Percentiles rank a stretch among this genome's conserved stretches.
phyloP scores from a whole-genome alignment of 2,888 invertebrate species.

The Drosophila infuscata region DNA sequence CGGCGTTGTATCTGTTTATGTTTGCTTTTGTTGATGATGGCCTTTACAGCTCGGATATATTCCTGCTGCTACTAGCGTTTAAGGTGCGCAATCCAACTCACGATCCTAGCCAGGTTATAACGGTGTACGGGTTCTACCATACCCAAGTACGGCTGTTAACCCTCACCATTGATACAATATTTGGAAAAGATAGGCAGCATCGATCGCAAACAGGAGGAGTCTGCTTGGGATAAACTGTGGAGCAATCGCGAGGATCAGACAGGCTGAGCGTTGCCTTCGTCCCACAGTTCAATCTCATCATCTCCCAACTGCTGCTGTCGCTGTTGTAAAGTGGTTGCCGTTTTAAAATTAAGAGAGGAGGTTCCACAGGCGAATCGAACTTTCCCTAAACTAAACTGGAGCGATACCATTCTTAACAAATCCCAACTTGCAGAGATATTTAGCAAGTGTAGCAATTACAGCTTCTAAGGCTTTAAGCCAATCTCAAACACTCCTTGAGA shows the following conservation, averaged over 20 bases:
- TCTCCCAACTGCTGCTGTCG: not conserved
- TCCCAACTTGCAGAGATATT: not conserved
- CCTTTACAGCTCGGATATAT: too few species aligned
- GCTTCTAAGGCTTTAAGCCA: not conserved
- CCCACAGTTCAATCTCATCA: not conserved
- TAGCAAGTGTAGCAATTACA: not conserved
- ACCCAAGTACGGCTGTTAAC: too few species aligned
- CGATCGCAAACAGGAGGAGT: not conserved
- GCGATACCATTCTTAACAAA: not conserved
- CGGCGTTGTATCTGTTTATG: not conserved
- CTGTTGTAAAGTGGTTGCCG: not conserved
- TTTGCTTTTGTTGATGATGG: not conserved
- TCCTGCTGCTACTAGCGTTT: too few species aligned
- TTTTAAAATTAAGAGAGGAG: not conserved
- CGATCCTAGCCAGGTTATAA: not conserved
- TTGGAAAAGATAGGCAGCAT: not conserved
- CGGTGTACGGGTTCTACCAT: not conserved
- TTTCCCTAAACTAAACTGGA: not conserved
- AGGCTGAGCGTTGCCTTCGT: not conserved
- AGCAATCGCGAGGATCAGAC: not conserved
- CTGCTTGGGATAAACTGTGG: not conserved
- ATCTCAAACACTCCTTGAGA: not conserved
- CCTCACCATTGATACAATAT: not conserved
- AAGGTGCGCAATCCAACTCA: not conserved
- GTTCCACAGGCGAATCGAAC: too few species aligned